Evolutionary conservation across 2,888 invertebrate species (phyloP), one percentile per base, ranked within the genome.

Genomic region (Yponomeuta evonymella): DNA sequence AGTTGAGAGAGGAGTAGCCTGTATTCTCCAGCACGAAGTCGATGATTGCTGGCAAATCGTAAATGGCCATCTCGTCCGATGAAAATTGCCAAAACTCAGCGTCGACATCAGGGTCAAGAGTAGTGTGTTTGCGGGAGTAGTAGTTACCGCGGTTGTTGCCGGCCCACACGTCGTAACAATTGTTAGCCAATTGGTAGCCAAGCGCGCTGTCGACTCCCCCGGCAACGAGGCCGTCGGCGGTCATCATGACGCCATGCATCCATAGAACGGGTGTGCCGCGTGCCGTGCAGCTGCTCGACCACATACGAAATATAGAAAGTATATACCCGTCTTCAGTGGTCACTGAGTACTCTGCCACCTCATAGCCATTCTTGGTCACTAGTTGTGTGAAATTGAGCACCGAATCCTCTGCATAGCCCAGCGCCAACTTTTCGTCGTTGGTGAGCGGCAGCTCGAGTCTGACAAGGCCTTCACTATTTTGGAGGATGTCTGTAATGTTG

Each of bases 61-160:
- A 94, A 9, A 93, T 76, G 0, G 95, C 97, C 93, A 96, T 95
- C 86, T 97, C 96, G 77, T 97, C 95, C 93, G 95, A 97, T 78
- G 96, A 96, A 65, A 77, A 77, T 65, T 75, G 74, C 95, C 95
- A 95, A 84, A 93, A 96, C 71, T 88, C 81, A 8, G 87, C 77
- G 68, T 93, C 88, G 2, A 86, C 82, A 30, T 70, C 70, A 8
- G 86, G 82, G 30, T 86, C 80, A n/a, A 92, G 80, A 2, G 82
- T 87, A 11, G 88, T 79, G 77, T 95, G 95, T 1, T 84, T 88
- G 72, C 87, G 87, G 6, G 94, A 93, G 81, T 95, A 95, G 0
- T 90, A 92, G 80, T 96, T 96, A 10, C 96, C 96, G 70, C 96
- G 87, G 33, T 93, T 92, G 83, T 96, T 96, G 6, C 95, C 95